These are phyloP conservation scores for Cygnus olor DNA, from an alignment of 2,797 vertebrate species.

Conservation along the genomic window DNA sequence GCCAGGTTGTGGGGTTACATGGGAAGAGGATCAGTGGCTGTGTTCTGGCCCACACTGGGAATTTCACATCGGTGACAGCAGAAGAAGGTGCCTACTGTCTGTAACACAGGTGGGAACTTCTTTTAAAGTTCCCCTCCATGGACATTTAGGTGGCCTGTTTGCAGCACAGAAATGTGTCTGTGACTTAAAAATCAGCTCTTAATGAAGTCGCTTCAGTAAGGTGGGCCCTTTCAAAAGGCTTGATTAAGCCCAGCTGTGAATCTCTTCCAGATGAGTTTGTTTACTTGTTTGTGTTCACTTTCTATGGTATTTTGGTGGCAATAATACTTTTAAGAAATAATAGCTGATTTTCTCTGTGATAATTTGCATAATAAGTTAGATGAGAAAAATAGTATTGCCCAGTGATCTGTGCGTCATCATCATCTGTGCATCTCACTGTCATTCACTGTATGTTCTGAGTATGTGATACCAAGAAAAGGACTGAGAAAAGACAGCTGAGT, in stretches of 20 bases:
- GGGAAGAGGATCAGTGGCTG: neutral
- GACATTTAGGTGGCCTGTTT: neutral
- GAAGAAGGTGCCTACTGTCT: neutral
- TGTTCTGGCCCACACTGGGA: neutral
- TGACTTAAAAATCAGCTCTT: neutral
- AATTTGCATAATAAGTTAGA: slow-evolving; percentile 41
- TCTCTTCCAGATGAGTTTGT: neutral
- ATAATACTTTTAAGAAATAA: slow-evolving; percentile 23
- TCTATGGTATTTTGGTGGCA: neutral
- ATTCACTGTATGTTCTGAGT: neutral
- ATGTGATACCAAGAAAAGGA: neutral
- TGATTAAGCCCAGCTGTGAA: neutral
- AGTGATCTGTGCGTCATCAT: slow-evolving; percentile 38
- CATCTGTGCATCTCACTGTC: slow-evolving; percentile 1
- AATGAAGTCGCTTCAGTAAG: neutral
- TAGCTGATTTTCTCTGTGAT: slow-evolving; percentile 24
- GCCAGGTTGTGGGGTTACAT: neutral
- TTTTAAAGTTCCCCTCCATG: neutral
- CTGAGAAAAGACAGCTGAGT: neutral
- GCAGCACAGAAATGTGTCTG: neutral
- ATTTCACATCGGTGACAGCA: neutral
- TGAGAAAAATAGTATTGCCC: slow-evolving; percentile 34
- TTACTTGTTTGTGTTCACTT: slow-evolving; percentile 18
- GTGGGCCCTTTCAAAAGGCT: neutral
- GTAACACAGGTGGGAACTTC: neutral